Evolutionary conservation across 2,113 vertebrate species (phyloP), one percentile per base, ranked within the genome.

Genomic region (Platysternon megacephalum): DNA sequence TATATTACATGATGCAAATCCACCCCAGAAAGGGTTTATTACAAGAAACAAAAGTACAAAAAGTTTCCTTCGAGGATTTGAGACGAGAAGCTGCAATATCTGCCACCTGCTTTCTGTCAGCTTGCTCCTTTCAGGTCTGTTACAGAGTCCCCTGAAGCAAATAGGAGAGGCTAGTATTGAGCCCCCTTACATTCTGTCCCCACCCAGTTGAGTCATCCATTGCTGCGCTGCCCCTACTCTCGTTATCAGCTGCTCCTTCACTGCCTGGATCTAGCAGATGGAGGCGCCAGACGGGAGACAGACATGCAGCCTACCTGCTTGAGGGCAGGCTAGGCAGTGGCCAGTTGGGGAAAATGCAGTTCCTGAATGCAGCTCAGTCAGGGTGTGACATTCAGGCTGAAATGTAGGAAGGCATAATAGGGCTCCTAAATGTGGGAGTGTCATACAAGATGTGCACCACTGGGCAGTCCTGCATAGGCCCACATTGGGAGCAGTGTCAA

Each of bases 181-280:
- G 42, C 17, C 52, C n/a, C 24, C 44, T 5, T 14, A 24, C 26
- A 1, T 52, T 32, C 49, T 39, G 3, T 0, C 0, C 11, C 39
- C 8, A 32, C 16, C 35, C 11, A 32, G 5, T 14, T 58, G 28
- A 49, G 35, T 80, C 28, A 39, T 4, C 8, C 19, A 46, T 53
- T 19, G 1, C n/a, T 55, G 28, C 5, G 44, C 8, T 13, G 16
- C 2, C 19, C 1, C 55, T 10, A 8, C 0, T 2, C n/a, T 28
- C 1, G 53, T 3, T 65, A n/a, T 5, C 4, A 19, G 11, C 65
- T 72, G 44, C 3, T 5, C 11, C 46, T 87, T 22, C 17, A 1
- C 3, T 26, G 22, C 24, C 87, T 80, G 10, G 11, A 17, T 35
- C 35, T 72, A 68, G 35, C 29, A 39, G 17, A 68, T 19, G 65